A percentile compares a stretch with the other conserved stretches of the same genome.
Evolutionary conservation across 2,797 vertebrate genomes (phyloP).

Genomic region (Urosaurus nigricauda): DNA sequence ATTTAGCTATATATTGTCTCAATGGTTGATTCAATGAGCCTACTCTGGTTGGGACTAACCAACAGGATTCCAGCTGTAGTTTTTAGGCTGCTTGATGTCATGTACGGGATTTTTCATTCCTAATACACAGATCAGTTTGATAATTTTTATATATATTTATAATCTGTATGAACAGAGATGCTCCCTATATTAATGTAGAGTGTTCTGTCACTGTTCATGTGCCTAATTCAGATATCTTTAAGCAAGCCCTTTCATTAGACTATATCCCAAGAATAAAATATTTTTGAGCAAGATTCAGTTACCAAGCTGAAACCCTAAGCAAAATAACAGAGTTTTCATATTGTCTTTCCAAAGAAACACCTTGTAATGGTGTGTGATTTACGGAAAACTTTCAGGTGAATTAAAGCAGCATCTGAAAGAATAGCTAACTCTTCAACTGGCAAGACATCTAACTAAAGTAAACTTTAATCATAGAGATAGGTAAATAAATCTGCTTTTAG

Average conservation of each 20-base stretch:
- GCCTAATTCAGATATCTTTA: neutral
- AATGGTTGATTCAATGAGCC: too few species aligned
- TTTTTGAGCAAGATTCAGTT: neutral
- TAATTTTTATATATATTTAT: neutral
- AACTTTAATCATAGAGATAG: neutral
- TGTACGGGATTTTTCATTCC: neutral
- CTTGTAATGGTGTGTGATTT: neutral
- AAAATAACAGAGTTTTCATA: neutral
- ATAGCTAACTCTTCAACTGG: neutral
- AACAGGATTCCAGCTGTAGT: too few species aligned
- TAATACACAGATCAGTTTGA: neutral
- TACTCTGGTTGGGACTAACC: too few species aligned
- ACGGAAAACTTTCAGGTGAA: conserved; percentile 1
- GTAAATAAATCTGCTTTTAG: neutral
- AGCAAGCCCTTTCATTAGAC: neutral
- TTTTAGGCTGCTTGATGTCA: neutral
- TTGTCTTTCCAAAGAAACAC: neutral
- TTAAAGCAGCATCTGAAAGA: conserved; percentile 24
- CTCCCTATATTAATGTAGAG: neutral
- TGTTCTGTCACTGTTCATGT: neutral
- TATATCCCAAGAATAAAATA: neutral
- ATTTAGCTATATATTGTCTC: too few species aligned
- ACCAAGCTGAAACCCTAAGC: neutral
- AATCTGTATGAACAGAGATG: neutral
- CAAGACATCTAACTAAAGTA: neutral